Evolutionary conservation across 2,888 invertebrate species (phyloP).

Genomic region (Pardosa pseudoannulata): DNA sequence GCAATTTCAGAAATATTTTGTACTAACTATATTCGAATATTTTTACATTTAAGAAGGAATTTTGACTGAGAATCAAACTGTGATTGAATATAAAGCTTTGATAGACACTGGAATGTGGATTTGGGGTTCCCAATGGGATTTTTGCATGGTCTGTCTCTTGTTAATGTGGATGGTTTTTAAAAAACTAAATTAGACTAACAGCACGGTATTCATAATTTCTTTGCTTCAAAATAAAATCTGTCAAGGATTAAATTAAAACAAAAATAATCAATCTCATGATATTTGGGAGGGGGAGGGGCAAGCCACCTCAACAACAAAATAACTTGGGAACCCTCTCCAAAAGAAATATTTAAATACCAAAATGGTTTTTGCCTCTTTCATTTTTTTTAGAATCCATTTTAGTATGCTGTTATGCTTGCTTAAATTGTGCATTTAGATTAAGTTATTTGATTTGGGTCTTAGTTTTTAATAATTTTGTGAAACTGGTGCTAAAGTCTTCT

Average conservation of each 20-base stretch:
- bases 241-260: too few relatives aligned
- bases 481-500: constrained; percentile 71
- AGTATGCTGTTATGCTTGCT: too few relatives aligned
- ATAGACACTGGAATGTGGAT: not conserved
- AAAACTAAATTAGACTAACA: too few relatives aligned
- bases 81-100: constrained; percentile 9
- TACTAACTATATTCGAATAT: constrained; percentile 5
- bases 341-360: too few relatives aligned
- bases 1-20: constrained; percentile 4
- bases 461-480: constrained; percentile 12
- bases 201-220: too few relatives aligned
- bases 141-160: not conserved
- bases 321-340: not conserved
- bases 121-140: not conserved
- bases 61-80: constrained; percentile 16
- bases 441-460: not conserved
- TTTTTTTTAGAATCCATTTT: too few relatives aligned
- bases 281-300: too few relatives aligned
- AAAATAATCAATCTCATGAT: too few relatives aligned
- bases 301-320: too few relatives aligned
- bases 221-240: too few relatives aligned
- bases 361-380: too few relatives aligned
- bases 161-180: not conserved
- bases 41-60: constrained; percentile 6
- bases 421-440: not conserved